These are phyloP conservation scores for Dasypus novemcinctus DNA, from an alignment of 2,113 vertebrate genomes.

Conservation along the genomic window DNA sequence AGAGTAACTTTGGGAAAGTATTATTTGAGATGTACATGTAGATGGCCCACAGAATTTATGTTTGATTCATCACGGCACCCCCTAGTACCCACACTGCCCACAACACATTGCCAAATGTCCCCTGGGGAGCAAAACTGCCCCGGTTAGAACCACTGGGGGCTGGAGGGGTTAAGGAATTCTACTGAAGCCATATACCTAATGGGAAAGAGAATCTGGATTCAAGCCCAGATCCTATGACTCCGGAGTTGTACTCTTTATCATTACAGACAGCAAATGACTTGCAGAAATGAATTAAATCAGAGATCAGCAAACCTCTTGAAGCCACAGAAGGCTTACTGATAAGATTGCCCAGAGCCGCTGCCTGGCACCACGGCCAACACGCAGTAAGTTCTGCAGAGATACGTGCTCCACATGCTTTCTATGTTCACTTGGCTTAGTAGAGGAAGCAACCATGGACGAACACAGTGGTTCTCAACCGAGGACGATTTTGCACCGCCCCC, in stretches of 20 bases:
- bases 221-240: neutral
- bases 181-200: neutral
- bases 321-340: neutral
- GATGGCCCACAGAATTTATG: neutral
- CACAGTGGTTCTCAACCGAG: neutral
- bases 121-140: too few relatives aligned
- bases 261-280: neutral
- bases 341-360: neutral
- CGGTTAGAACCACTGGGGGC: neutral
- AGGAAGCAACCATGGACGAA: neutral
- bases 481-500: accelerated
- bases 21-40: neutral
- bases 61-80: accelerated
- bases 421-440: accelerated
- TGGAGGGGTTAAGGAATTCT: neutral
- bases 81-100: neutral
- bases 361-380: accelerated
- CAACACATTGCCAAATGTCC: neutral
- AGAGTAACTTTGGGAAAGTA: neutral
- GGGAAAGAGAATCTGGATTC: neutral
- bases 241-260: neutral
- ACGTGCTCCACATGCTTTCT: accelerated
- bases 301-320: neutral
- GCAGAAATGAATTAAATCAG: neutral
- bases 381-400: neutral